A percentile compares a stretch with the other conserved stretches of the same genome.
Evolutionary conservation across 2,113 vertebrate species (phyloP).

Genomic region (Strix aluco): DNA sequence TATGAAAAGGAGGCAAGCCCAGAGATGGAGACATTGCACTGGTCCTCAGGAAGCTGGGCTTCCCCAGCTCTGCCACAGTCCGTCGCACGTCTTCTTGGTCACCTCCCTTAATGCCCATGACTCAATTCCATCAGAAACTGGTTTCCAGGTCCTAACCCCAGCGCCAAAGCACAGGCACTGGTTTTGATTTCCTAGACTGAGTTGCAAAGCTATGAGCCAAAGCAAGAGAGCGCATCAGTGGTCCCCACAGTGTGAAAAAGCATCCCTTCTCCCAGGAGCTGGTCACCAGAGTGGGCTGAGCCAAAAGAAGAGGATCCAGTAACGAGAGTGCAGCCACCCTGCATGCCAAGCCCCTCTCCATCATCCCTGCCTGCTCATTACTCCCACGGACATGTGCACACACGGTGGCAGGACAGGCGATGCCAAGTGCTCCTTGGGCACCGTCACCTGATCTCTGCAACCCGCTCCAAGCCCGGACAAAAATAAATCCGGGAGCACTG

Average conservation of each 20-base stretch:
- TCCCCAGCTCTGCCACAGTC: not conserved
- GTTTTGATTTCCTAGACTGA: not conserved
- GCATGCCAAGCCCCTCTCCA: not conserved
- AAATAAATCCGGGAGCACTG: constrained; percentile 8
- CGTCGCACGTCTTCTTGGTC: not conserved
- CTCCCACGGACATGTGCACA: not conserved
- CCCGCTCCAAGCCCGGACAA: not conserved
- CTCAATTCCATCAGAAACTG: not conserved
- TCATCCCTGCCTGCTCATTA: not conserved
- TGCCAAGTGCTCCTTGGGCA: constrained; percentile 27
- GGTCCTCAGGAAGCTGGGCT: not conserved
- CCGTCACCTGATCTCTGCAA: not conserved
- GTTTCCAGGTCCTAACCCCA: not conserved
- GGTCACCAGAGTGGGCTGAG: not conserved
- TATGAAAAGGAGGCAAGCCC: not conserved
- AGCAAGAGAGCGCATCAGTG: not conserved
- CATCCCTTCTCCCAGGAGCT: accelerated
- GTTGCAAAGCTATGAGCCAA: not conserved
- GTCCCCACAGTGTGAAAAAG: not conserved
- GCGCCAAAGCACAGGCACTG: not conserved
- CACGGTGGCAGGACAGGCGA: not conserved
- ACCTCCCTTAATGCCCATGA: not conserved
- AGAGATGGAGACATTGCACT: not conserved
- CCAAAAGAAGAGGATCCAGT: not conserved
- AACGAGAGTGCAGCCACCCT: accelerated